Evolutionary conservation across 2,113 vertebrate genomes (phyloP), one percentile per base, ranked within the genome.

Genomic region (Alligator mississippiensis): DNA sequence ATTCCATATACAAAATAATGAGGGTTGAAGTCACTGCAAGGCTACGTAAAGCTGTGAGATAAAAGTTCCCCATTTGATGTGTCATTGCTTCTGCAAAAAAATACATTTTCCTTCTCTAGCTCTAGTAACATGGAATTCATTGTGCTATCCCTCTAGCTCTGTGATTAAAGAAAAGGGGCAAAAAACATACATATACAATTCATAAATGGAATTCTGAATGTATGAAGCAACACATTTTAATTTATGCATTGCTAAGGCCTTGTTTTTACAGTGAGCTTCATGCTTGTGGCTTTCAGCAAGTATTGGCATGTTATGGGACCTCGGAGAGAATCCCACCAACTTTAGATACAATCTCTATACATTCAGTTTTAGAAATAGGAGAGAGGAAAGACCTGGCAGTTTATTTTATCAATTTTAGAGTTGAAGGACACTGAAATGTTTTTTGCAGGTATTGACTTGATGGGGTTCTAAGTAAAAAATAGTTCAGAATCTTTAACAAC

Each of bases 401-500:
- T 93, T 63, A 2, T 60, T 88, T 82, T 84, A 24, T 17, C 82
- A 82, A 21, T 68, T 38, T 38, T 5, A 78, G 77, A 61, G 93
- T 79, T 88, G 86, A 87, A 94, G 1, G 28, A 68, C 63, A 27
- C 34, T 64, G 60, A 85, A 72, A 85, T 87, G 38, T 87, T 95
- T 87, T 62, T 79, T 90, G 18, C 90, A 58, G 93, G 81, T 76
- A 78, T 24, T 38, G 70, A 84, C 81, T 90, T 91, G 82, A 77
- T 74, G 85, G 81, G 88, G 76, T 68, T 0, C 3, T 9, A 74
- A 79, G 63, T 4, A 60, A 91, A 13, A 74, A 74, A 47, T 47
- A 14, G 34, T 74, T 74, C 34, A 74, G 34, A 19, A 12, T 38
- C 25, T 60, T 87, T 28, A 18, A 24, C 28, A 22, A 34, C n/a